Base-by-base conservation (phyloP, 2,888 invertebrate genomes). In the Pediacus dermestoides region DNA sequence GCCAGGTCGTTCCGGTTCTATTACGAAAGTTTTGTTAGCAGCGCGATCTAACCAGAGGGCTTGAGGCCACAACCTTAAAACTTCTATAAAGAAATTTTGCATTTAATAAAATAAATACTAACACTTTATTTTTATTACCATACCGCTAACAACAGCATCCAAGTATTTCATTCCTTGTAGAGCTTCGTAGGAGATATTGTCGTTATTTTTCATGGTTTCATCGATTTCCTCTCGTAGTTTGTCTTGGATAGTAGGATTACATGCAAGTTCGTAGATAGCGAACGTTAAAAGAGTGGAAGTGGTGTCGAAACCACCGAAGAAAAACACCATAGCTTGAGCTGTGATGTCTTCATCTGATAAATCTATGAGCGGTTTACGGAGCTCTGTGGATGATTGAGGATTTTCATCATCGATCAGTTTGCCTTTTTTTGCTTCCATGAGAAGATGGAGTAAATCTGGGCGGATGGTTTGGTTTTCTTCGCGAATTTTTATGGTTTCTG, bases 181-280 rank as follows among this genome's bases (percentile, higher is more conserved):
- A 10, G 39, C 40, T 31, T 44, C 59, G 32, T 60, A 60, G 1
- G 52, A 50, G 30, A 57, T 40, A 10, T 59, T 37, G 13, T 42
- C 67, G 21, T 16, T 26, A 21, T 23, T 12, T 16, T 23, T 16
- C 9, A 30, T 23, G 9, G 35, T 39, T 13, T 42, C 40, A 4
- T 48, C 41, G 25, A 81, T 74, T 63, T 81, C 80, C 21, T 70
- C 51, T 1, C 65, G 67, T 1, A 81, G 60, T 32, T 59, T 70
- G 2, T 72, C 66, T 53, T 80, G 80, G 0, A 76, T 60, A 0
- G 78, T 75, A 7, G 75, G 73, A 61, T 80, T 72, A 6, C 74
- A 32, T 16, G 77, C 76, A 11, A 81, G 54, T 56, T 80, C 80
- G 25, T 77, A 70, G 0, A 76, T 60, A 0, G 72, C 52, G 41